Percentiles rank a stretch among this genome's conserved stretches.
These are phyloP conservation scores for Lasioglossum baleicum DNA, from an alignment of 1,140 invertebrate genomes.

Conservation along the genomic window DNA sequence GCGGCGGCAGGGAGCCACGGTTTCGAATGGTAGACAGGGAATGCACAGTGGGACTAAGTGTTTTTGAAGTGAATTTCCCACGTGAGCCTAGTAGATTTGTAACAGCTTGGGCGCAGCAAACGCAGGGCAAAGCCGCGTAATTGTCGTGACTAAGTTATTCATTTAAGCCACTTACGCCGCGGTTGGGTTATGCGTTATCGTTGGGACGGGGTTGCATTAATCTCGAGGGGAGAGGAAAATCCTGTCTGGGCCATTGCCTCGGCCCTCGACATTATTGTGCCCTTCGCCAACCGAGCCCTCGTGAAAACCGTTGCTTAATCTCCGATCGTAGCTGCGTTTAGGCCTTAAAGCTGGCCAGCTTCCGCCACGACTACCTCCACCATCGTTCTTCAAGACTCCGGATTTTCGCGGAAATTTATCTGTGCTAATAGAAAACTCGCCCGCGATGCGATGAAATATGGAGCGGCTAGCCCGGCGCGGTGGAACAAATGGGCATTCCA, in stretches of 20 bases:
- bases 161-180: constrained; percentile 62
- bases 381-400: not conserved
- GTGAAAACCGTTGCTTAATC: constrained; percentile 54
- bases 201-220: constrained; percentile 59
- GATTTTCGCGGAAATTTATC: not conserved
- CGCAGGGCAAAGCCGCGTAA: constrained; percentile 55
- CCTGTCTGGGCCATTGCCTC: not conserved
- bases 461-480: too few species aligned
- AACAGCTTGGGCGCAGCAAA: constrained; percentile 39
- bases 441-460: not conserved
- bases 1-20: not conserved
- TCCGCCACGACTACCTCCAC: not conserved
- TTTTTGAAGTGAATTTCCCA: constrained; percentile 48
- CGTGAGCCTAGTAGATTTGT: constrained; percentile 49
- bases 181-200: constrained; percentile 63
- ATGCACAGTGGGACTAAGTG: not conserved
- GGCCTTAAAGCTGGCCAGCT: constrained; percentile 18
- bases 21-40: not conserved
- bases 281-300: constrained; percentile 18
- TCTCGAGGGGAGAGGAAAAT: constrained; percentile 40
- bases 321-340: constrained; percentile 30
- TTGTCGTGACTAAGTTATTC: constrained; percentile 68
- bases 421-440: not conserved
- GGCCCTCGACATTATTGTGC: constrained; percentile 9
- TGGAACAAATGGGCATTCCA: too few species aligned